Conservation (phyloP, 2,888 invertebrate species). For the Stenodema calcarata region DNA sequence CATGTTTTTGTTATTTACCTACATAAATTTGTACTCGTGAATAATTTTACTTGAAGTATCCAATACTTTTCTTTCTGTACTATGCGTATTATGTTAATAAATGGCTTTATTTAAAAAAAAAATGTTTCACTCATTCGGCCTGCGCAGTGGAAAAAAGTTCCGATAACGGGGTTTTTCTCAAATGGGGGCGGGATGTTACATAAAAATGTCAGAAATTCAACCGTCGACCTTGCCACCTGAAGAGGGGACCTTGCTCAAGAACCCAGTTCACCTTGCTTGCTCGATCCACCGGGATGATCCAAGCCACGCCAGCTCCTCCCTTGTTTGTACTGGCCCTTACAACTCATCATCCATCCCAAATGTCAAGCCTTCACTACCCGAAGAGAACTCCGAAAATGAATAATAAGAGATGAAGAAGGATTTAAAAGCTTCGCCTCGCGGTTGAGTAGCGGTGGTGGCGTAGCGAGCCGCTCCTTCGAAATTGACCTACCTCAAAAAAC, state of each 20-base stretch:
- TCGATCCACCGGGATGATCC: conserved; percentile 23
- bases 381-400: not conserved
- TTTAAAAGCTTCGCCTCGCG: not conserved
- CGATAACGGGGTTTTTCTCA: not conserved
- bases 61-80: too few species aligned
- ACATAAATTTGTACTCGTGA: too few species aligned
- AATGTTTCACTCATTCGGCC: too few species aligned
- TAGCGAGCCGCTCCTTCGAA: not conserved
- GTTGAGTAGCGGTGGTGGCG: too few species aligned
- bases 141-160: not conserved
- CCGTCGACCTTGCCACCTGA: not conserved
- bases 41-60: too few species aligned
- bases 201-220: not conserved
- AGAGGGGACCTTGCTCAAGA: not conserved
- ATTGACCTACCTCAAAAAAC: conserved; percentile 17
- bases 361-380: not conserved
- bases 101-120: too few species aligned
- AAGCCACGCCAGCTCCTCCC: not conserved
- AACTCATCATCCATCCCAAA: conserved; percentile 15
- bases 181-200: not conserved
- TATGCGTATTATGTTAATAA: too few species aligned
- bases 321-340: not conserved
- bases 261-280: conserved; percentile 2
- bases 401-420: not conserved
- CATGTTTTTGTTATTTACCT: too few species aligned